phyloP scores from a whole-genome alignment of 2,113 vertebrate genomes.

The Numenius arquata region DNA sequence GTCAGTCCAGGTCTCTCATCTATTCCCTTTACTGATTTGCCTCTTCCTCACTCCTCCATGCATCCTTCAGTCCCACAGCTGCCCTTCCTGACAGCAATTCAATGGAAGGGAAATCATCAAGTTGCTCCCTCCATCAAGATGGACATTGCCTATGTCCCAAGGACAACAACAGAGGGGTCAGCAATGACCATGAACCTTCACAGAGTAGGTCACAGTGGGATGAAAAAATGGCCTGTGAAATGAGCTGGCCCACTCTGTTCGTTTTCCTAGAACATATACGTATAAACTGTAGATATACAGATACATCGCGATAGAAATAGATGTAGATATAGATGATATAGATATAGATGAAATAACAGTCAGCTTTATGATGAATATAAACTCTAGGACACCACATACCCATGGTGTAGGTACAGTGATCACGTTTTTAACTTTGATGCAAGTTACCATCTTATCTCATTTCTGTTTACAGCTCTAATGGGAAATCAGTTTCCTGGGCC shows the following conservation, averaged over 20 bases:
- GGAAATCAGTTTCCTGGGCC: constrained; percentile 97
- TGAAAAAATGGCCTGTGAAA: background rate
- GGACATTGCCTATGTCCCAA: background rate
- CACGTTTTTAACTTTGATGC: background rate
- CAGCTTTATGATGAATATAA: background rate
- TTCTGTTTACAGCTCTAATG: constrained; percentile 86
- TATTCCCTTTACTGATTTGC: background rate
- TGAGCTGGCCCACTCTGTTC: background rate
- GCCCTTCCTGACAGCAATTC: background rate
- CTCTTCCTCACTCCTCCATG: background rate
- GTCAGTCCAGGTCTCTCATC: background rate
- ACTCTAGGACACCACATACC: background rate
- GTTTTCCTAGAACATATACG: background rate
- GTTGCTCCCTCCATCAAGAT: background rate
- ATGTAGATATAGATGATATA: background rate
- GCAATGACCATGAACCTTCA: background rate
- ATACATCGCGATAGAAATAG: background rate
- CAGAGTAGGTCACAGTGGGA: background rate
- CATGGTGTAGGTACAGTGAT: background rate
- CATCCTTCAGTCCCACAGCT: background rate
- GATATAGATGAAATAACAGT: background rate
- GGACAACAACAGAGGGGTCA: background rate
- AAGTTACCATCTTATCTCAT: background rate
- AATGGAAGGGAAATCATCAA: background rate
- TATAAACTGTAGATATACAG: background rate